These are phyloP conservation scores for Drosophila longiperda DNA, from an alignment of 2,888 invertebrate species.

Conservation along the genomic window DNA sequence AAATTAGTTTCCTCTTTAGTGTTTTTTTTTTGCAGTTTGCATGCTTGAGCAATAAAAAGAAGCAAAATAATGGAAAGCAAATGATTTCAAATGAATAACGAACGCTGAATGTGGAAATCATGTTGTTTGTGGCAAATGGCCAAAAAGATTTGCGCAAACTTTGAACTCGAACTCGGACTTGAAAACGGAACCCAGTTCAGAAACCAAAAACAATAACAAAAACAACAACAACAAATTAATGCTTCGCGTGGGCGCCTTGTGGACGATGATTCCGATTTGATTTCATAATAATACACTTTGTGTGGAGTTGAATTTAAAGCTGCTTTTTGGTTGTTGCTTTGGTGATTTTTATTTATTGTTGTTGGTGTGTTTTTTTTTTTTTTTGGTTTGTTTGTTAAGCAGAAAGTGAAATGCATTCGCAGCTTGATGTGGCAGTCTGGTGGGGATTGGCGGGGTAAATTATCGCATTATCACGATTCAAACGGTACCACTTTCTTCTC, in stretches of 20 bases:
- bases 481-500: constrained; percentile 79
- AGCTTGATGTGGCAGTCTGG: background rate
- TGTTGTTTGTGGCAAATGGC: constrained; percentile 14
- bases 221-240: background rate
- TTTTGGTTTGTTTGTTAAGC: constrained; percentile 68
- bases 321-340: constrained; percentile 34
- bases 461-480: constrained; percentile 80
- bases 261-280: constrained; percentile 53
- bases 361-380: background rate
- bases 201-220: background rate
- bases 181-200: constrained; percentile 43
- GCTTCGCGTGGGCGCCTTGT: constrained; percentile 68
- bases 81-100: constrained; percentile 68
- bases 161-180: constrained; percentile 72
- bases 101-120: constrained; percentile 15
- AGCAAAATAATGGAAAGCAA: constrained; percentile 58
- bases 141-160: constrained; percentile 58
- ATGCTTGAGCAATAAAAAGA: constrained; percentile 48
- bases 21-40: constrained; percentile 23
- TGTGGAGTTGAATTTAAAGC: constrained; percentile 37
- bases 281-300: constrained; percentile 73
- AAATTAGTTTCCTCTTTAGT: constrained; percentile 56
- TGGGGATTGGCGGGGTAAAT: constrained; percentile 48
- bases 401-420: constrained; percentile 75
- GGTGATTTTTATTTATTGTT: constrained; percentile 46